Conservation (phyloP, 2,113 vertebrate genomes). For the Oncorhynchus tshawytscha region DNA sequence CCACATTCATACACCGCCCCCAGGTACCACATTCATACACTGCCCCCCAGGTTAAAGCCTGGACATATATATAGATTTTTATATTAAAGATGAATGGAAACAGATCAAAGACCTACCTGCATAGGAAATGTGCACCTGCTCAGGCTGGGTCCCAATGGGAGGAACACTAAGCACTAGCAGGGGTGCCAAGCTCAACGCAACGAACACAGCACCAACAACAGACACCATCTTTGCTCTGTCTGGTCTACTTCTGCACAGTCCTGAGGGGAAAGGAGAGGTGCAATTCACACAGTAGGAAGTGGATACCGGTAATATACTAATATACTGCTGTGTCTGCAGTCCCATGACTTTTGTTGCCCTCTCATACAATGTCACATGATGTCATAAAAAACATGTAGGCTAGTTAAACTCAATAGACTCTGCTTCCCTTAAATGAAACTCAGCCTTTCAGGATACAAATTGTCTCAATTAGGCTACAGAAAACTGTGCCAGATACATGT, state of each 20-base stretch:
- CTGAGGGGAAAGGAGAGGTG: background rate
- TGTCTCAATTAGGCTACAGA: slow-evolving; percentile 1
- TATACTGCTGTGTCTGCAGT: background rate
- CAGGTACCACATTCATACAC: too few relatives aligned
- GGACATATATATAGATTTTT: too few relatives aligned
- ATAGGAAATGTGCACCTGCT: slow-evolving; percentile 77
- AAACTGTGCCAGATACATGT: background rate
- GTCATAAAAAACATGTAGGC: background rate
- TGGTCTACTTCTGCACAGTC: background rate
- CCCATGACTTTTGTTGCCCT: background rate
- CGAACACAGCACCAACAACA: slow-evolving; percentile 19
- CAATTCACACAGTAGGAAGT: background rate
- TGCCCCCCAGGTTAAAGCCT: too few relatives aligned
- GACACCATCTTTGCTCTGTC: slow-evolving; percentile 41
- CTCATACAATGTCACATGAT: slow-evolving; percentile 35
- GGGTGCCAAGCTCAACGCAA: slow-evolving; percentile 42
- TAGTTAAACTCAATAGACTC: slow-evolving; percentile 3
- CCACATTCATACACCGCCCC: too few relatives aligned
- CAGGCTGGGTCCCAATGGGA: slow-evolving; percentile 69
- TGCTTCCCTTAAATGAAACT: background rate
- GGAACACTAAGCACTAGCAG: slow-evolving; percentile 50
- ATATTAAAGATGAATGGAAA: too few relatives aligned
- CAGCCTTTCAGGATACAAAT: slow-evolving; percentile 1
- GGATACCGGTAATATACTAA: background rate
- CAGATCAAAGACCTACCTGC: slow-evolving; percentile 56